Percentiles rank a stretch among this genome's conserved stretches.
Evolutionary conservation across 1,140 invertebrate species (phyloP).

Genomic region (Drosophila subobscura): DNA sequence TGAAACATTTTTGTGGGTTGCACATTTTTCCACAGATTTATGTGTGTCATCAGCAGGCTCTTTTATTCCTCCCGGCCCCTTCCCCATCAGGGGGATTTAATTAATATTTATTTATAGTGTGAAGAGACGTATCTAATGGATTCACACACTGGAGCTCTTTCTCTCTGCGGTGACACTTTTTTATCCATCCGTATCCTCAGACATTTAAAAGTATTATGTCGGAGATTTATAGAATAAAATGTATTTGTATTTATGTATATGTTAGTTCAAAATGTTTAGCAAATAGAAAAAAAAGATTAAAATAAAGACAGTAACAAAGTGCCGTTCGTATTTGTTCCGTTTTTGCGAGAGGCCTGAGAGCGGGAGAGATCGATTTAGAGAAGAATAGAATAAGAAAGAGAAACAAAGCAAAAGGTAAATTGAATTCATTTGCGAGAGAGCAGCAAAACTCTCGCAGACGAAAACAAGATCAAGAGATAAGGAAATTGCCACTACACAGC

Average conservation of each 20-base stretch:
- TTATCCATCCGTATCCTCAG: slow-evolving; percentile 54
- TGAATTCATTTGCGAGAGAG: too few relatives aligned
- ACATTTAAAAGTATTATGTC: slow-evolving; percentile 19
- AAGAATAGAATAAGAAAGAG: too few relatives aligned
- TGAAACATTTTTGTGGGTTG: slow-evolving; percentile 30
- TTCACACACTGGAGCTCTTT: background rate
- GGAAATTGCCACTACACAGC: background rate
- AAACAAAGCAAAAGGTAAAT: too few relatives aligned
- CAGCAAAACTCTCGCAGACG: too few relatives aligned
- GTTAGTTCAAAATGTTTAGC: too few relatives aligned
- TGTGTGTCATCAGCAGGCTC: slow-evolving; percentile 25
- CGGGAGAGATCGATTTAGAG: too few relatives aligned
- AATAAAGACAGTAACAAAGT: too few relatives aligned
- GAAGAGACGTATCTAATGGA: slow-evolving; percentile 29
- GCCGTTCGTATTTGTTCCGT: too few relatives aligned
- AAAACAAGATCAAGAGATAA: too few relatives aligned
- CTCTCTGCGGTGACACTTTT: slow-evolving; percentile 54
- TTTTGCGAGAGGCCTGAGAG: too few relatives aligned
- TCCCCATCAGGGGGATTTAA: slow-evolving; percentile 43
- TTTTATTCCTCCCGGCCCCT: background rate
- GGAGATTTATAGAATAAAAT: slow-evolving; percentile 4
- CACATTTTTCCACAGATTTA: slow-evolving; percentile 59
- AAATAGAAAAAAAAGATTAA: too few relatives aligned
- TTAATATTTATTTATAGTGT: slow-evolving; percentile 75
- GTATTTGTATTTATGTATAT: too few relatives aligned